These are phyloP conservation scores for Ceratina australensis DNA, from an alignment of 1,140 invertebrate genomes.

Conservation along the genomic window DNA sequence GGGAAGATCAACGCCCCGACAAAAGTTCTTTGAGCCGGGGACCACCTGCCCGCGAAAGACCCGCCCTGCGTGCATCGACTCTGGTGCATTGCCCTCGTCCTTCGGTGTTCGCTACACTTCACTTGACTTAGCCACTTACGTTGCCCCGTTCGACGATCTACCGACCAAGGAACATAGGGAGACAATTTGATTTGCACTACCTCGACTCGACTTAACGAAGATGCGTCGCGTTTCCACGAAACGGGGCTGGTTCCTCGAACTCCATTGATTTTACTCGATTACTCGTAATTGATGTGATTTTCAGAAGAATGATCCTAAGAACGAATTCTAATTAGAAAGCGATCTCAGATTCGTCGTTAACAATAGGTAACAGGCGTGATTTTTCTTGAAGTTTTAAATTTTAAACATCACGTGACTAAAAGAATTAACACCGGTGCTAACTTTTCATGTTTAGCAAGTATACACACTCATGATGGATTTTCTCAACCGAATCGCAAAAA, in stretches of 20 bases:
- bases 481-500: no score
- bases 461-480: no score
- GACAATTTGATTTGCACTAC: not conserved
- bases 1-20: slow-evolving; percentile 78
- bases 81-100: slow-evolving; percentile 77
- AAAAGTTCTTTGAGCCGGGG: slow-evolving; percentile 78
- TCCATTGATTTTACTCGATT: no score
- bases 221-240: not conserved
- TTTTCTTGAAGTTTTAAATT: no score
- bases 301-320: no score
- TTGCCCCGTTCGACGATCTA: not conserved
- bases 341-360: not conserved
- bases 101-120: slow-evolving; percentile 67
- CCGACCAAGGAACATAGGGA: not conserved
- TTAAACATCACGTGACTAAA: no score
- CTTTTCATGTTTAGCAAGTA: no score
- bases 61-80: slow-evolving; percentile 61
- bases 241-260: not conserved
- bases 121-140: slow-evolving; percentile 70
- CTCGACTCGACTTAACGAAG: not conserved
- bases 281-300: no score
- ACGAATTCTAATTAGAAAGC: not conserved
- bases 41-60: slow-evolving; percentile 77
- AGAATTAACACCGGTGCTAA: not conserved
- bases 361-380: no score